Percentiles rank a stretch among this genome's conserved stretches.
phyloP scores from a whole-genome alignment of 2,797 vertebrate genomes.

The Denticeps clupeoides region DNA sequence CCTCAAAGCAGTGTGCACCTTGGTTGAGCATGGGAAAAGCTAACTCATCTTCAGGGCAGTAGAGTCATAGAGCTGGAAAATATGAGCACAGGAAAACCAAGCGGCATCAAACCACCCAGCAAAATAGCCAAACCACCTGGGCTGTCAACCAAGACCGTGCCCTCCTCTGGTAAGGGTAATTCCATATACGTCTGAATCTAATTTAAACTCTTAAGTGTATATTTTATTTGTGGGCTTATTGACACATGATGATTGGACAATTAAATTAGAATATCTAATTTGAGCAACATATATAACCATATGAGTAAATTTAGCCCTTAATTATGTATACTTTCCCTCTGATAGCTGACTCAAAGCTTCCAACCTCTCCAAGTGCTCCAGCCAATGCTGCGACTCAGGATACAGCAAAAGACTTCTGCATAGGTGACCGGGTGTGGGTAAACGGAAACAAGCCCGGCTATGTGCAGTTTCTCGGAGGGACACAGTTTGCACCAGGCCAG shows the following conservation, averaged over 20 bases:
- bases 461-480: constrained; percentile 83
- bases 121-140: constrained; percentile 75
- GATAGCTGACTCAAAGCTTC: constrained; percentile 59
- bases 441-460: constrained; percentile 88
- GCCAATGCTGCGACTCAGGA: constrained; percentile 59
- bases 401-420: constrained; percentile 66
- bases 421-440: constrained; percentile 90
- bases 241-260: not conserved
- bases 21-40: not conserved
- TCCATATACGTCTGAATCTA: not conserved
- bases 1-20: no score
- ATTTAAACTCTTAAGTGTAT: no score
- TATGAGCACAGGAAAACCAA: constrained; percentile 77
- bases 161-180: constrained; percentile 46
- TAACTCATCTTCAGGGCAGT: not conserved
- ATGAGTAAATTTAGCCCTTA: not conserved
- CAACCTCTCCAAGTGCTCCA: constrained; percentile 31
- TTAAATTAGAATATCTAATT: no score
- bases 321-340: not conserved
- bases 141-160: constrained; percentile 56
- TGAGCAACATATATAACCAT: no score
- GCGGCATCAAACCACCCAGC: constrained; percentile 84
- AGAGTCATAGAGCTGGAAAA: constrained; percentile 29
- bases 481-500: constrained; percentile 89
- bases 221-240: not conserved